Base-by-base conservation (phyloP, 2,113 vertebrate species). In the Cyanoliseus patagonus region DNA sequence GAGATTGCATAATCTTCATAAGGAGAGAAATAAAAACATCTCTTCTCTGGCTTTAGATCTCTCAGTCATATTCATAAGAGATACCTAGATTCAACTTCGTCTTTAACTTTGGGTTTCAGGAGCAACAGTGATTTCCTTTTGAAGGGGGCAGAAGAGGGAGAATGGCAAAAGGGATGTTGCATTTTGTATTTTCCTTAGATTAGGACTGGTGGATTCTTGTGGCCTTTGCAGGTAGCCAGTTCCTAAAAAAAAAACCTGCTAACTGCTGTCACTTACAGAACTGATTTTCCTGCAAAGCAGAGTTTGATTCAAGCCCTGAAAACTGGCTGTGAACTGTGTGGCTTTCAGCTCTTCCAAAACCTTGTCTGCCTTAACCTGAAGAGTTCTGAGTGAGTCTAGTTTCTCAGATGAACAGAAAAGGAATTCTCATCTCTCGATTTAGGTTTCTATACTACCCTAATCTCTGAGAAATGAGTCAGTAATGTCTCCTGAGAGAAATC, bases 351-450 rank as follows among this genome's bases (percentile, higher is more conserved):
- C 42, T 78, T 94, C 55, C 55, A 78, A 68, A 94, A 92, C 52
- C 28, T 86, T 86, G 30, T 42, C 61, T 90, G 61, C 72, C 67
- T 90, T 88, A 33, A 91, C 87, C 52, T 86, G 63, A 91, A 88
- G 85, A 77, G 42, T 80, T 88, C 61, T 67, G 44, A 86, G 64
- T 4, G 6, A 83, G 76, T 61, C 42, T 51, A 68, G 55, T 80
- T 77, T 88, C 72, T 90, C 75, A 95, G 61, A 94, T 15, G 10
- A 83, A 90, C n/a, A 83, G 53, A 90, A 87, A 86, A 83, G 30
- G 51, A 90, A 90, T 64, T 78, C 22, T 78, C 31, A 53, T 66
- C 19, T 68, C 30, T 63, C 30, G 55, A 7, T 62, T 69, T 73
- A 74, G 63, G 79, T 77, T 68, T 41, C 46, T 72, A 31, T 19